Evolutionary conservation across 2,797 vertebrate species (phyloP).

Genomic region (Astyanax mexicanus): DNA sequence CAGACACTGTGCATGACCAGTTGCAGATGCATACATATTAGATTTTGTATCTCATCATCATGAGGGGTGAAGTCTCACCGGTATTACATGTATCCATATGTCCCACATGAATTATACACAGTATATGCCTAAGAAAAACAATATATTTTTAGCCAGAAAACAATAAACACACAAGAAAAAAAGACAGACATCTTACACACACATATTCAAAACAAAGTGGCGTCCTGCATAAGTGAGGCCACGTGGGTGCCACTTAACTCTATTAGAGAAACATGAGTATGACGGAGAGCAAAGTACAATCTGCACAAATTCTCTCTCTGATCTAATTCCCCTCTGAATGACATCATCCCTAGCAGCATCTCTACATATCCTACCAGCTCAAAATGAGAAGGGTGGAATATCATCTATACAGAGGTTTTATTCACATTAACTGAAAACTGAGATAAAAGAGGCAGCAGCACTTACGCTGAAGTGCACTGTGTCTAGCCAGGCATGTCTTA

Average conservation of each 20-base stretch:
- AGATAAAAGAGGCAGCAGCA: neutral
- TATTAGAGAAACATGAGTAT: constrained; percentile 41
- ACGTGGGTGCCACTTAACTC: neutral
- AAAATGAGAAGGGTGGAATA: neutral
- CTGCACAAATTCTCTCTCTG: constrained; percentile 7
- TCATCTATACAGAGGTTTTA: no score
- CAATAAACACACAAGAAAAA: no score
- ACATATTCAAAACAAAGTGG: constrained; percentile 5
- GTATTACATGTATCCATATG: no score
- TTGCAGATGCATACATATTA: neutral
- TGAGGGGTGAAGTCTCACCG: no score
- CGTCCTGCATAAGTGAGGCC: neutral
- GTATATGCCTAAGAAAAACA: no score
- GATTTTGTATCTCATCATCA: no score
- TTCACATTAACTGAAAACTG: neutral
- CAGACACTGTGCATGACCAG: no score
- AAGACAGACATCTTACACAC: no score
- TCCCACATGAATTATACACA: no score
- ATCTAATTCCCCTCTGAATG: constrained; percentile 28
- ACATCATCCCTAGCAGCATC: constrained; percentile 16
- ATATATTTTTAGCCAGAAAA: no score
- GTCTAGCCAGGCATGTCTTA: neutral
- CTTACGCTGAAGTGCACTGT: neutral
- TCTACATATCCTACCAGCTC: neutral
- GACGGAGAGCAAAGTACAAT: constrained; percentile 14